Evolutionary conservation across 2,888 invertebrate genomes (phyloP).

Genomic region (Abscondita cerata): DNA sequence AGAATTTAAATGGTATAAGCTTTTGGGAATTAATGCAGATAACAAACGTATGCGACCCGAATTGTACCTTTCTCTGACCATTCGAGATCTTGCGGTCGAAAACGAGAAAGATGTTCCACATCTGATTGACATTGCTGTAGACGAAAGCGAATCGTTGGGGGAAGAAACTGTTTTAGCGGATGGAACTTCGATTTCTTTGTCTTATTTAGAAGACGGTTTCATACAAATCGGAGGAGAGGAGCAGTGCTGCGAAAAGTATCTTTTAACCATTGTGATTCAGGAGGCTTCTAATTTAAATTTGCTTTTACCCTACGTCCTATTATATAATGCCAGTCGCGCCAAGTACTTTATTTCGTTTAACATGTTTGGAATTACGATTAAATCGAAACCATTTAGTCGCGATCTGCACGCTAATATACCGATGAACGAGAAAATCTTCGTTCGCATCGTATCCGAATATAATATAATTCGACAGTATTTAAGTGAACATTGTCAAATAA

Average conservation of each 20-base stretch:
- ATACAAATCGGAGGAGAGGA: slow-evolving; percentile 63
- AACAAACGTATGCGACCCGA: slow-evolving; percentile 69
- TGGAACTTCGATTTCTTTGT: slow-evolving; percentile 53
- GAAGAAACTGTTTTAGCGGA: slow-evolving; percentile 44
- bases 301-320: slow-evolving; percentile 55
- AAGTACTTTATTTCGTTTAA: slow-evolving; percentile 51
- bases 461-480: slow-evolving; percentile 50
- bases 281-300: slow-evolving; percentile 65
- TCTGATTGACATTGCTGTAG: slow-evolving; percentile 6
- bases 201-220: slow-evolving; percentile 62
- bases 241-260: slow-evolving; percentile 57
- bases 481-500: slow-evolving; percentile 43
- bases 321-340: slow-evolving; percentile 49
- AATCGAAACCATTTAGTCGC: slow-evolving; percentile 52
- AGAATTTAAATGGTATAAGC: slow-evolving; percentile 67
- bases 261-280: slow-evolving; percentile 65
- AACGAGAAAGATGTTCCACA: slow-evolving; percentile 23
- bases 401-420: slow-evolving; percentile 49
- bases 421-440: slow-evolving; percentile 54
- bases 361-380: slow-evolving; percentile 53
- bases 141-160: background rate
- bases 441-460: slow-evolving; percentile 47
- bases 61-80: slow-evolving; percentile 65
- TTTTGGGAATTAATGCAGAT: slow-evolving; percentile 66
- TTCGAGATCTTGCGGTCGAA: slow-evolving; percentile 62